These are phyloP conservation scores for Neotoxoptera formosana DNA, from an alignment of 1,140 invertebrate genomes.

Conservation along the genomic window DNA sequence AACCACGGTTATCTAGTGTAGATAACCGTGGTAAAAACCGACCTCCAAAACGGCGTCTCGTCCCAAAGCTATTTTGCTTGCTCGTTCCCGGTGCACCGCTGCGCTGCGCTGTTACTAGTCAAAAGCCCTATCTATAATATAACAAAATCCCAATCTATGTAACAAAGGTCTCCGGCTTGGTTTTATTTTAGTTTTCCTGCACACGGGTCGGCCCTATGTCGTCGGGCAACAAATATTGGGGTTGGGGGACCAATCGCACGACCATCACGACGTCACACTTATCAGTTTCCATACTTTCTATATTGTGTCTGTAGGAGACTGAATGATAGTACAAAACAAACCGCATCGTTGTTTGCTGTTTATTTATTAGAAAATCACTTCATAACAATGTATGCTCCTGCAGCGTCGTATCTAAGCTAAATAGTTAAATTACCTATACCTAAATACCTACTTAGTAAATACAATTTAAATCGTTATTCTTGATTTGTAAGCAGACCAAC, in stretches of 20 bases:
- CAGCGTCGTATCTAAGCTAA: background rate
- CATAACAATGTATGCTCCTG: background rate
- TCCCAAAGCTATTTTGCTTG: background rate
- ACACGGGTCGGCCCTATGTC: too few species aligned
- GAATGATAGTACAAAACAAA: background rate
- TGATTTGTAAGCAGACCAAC: background rate
- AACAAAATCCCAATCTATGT: too few species aligned
- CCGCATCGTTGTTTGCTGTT: background rate
- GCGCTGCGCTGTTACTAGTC: background rate
- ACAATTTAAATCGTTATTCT: background rate
- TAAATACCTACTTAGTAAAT: background rate
- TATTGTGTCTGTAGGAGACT: background rate
- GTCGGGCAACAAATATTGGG: too few species aligned
- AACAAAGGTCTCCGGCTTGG: background rate
- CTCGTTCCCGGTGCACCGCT: background rate
- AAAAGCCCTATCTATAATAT: background rate
- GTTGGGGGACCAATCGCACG: too few species aligned
- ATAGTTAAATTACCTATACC: background rate
- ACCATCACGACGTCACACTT: too few species aligned
- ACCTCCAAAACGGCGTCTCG: background rate
- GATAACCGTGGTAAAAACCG: too few species aligned
- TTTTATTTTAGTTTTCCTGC: background rate
- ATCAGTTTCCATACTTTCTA: too few species aligned
- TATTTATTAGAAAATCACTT: background rate
- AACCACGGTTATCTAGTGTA: too few species aligned